Percentiles rank a stretch among this genome's conserved stretches.
Evolutionary conservation across 2,113 vertebrate genomes (phyloP).

Genomic region (Tupaia tana): DNA sequence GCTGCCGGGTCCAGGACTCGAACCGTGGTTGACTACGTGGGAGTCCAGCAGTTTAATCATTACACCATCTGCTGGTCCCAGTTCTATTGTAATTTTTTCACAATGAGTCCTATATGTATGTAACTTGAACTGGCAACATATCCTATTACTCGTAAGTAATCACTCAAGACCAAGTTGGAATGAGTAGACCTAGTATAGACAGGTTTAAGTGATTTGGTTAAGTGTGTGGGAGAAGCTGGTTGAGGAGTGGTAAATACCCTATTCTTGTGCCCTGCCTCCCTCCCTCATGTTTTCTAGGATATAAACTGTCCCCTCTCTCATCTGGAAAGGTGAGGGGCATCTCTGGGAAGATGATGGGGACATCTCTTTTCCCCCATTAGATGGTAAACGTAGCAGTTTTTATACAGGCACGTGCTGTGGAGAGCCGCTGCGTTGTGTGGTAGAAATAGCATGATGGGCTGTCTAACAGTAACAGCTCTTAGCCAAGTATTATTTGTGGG

Average conservation of each 20-base stretch:
- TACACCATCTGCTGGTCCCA: no score
- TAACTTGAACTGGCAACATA: not conserved
- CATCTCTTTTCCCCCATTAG: not conserved
- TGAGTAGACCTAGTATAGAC: not conserved
- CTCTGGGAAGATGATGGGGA: no score
- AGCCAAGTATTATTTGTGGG: slow-evolving; percentile 38
- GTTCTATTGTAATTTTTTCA: not conserved
- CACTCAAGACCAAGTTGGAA: not conserved
- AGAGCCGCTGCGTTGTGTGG: not conserved
- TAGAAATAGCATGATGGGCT: slow-evolving; percentile 62
- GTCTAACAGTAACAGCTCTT: slow-evolving; percentile 62
- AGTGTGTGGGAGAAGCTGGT: not conserved
- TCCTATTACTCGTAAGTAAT: slow-evolving; percentile 40
- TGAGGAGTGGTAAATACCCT: not conserved
- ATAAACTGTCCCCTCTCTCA: not conserved
- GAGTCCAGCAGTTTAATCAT: no score
- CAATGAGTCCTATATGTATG: not conserved
- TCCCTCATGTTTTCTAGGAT: not conserved
- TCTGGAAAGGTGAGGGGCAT: not conserved
- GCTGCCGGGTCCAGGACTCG: no score
- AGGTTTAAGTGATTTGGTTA: slow-evolving; percentile 20
- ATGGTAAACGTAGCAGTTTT: not conserved
- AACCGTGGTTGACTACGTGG: no score
- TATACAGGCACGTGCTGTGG: not conserved
- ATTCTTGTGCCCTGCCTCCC: not conserved